phyloP scores from a whole-genome alignment of 2,797 vertebrate species.

The Garrulus glandarius region DNA sequence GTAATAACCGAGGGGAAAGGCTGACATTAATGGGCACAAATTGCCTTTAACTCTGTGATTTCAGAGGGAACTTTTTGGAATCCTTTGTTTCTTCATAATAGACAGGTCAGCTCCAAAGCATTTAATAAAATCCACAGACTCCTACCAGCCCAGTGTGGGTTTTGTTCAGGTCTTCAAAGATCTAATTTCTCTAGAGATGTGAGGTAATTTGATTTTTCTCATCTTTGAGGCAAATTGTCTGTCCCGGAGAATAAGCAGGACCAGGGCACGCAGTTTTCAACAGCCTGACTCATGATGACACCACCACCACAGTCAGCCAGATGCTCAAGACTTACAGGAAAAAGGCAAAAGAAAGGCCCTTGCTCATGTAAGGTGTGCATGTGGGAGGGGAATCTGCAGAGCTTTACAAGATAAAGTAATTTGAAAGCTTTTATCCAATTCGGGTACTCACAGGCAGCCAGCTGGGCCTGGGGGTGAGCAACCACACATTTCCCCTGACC shows the following conservation, averaged over 20 bases:
- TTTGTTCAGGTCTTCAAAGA: constrained; percentile 4
- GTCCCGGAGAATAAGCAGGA: not conserved
- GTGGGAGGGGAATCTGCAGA: not conserved
- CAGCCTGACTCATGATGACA: not conserved
- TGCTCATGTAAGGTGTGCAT: not conserved
- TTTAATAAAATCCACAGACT: constrained; percentile 8
- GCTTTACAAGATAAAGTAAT: not conserved
- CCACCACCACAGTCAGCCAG: not conserved
- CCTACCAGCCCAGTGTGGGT: not conserved
- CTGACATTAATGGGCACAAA: constrained; percentile 13
- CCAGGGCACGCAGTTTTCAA: not conserved
- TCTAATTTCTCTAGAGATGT: not conserved
- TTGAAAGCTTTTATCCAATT: not conserved
- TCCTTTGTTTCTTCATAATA: not conserved
- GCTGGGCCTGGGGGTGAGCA: not conserved
- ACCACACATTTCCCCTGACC: not conserved
- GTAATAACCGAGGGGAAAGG: constrained; percentile 6
- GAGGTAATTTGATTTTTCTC: constrained; percentile 34
- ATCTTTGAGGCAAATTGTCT: not conserved
- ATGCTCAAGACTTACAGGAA: not conserved
- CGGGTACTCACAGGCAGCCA: not conserved
- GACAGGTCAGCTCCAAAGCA: not conserved
- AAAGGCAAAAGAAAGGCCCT: not conserved
- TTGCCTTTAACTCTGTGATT: not conserved
- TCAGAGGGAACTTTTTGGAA: constrained; percentile 1